Percentiles rank a stretch among this genome's conserved stretches.
Conservation (phyloP, 2,888 invertebrate genomes). For the Rhingia campestris region DNA sequence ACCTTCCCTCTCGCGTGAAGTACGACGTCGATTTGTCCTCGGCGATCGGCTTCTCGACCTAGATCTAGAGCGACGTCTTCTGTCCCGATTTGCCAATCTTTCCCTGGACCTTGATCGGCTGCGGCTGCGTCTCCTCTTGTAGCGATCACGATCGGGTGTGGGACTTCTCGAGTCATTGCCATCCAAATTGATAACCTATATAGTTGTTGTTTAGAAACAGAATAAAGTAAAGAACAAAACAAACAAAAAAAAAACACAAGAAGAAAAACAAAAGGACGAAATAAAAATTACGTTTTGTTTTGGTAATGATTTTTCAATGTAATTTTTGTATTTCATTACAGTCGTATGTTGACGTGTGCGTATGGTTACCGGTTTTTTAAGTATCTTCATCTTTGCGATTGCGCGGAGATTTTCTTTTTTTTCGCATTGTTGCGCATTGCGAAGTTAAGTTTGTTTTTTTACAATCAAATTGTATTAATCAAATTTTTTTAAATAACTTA, state of each 20-base stretch:
- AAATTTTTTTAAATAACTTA: constrained; percentile 79
- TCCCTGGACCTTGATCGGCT: constrained; percentile 83
- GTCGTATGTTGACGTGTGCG: constrained; percentile 82
- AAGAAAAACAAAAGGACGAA: constrained; percentile 70
- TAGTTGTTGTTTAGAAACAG: constrained; percentile 73
- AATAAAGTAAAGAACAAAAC: constrained; percentile 69
- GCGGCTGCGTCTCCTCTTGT: constrained; percentile 82
- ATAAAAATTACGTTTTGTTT: constrained; percentile 69
- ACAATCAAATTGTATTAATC: constrained; percentile 69
- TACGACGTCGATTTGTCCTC: constrained; percentile 79
- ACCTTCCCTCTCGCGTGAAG: constrained; percentile 78
- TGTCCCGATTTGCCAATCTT: constrained; percentile 75
- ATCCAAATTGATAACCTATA: constrained; percentile 84
- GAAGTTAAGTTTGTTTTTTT: constrained; percentile 54
- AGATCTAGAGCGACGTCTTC: constrained; percentile 83
- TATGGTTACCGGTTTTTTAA: constrained; percentile 68
- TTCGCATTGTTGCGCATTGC: constrained; percentile 59
- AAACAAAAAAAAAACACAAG: constrained; percentile 74
- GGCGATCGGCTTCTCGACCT: constrained; percentile 81
- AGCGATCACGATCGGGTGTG: constrained; percentile 84
- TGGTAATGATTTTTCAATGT: constrained; percentile 25
- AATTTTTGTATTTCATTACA: constrained; percentile 75
- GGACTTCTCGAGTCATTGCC: constrained; percentile 84
- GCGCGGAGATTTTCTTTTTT: constrained; percentile 71
- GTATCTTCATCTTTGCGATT: constrained; percentile 75